Conservation (phyloP, 2,797 vertebrate genomes). For the Chaunax sp. region DNA sequence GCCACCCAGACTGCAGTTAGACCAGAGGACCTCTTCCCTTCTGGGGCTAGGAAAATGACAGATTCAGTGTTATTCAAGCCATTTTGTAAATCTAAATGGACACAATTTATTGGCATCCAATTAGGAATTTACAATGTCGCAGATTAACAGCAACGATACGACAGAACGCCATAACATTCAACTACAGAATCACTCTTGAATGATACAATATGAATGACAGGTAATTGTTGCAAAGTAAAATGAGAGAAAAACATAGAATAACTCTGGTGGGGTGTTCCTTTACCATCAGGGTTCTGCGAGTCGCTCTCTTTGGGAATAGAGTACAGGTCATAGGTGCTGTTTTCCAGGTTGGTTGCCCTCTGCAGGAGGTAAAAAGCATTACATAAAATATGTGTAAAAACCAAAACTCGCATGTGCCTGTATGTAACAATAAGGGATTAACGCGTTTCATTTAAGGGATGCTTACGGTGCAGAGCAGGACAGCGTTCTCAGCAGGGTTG, state of each 20-base stretch:
- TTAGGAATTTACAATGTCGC: not conserved
- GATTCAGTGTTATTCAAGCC: not conserved
- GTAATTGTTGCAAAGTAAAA: no score
- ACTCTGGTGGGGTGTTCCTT: not conserved
- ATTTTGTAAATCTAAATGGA: not conserved
- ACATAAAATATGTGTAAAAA: not conserved
- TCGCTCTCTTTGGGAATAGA: constrained; percentile 96
- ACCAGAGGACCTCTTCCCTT: constrained; percentile 96
- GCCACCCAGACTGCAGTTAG: constrained; percentile 98
- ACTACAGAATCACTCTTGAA: not conserved
- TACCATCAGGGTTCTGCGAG: constrained; percentile 97
- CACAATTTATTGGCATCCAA: not conserved
- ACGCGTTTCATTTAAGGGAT: not conserved
- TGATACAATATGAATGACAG: not conserved
- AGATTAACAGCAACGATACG: not conserved
- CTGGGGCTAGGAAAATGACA: constrained; percentile 85
- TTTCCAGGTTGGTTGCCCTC: constrained; percentile 98
- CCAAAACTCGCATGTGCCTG: rapidly evolving
- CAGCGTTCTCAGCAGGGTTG: constrained; percentile 95
- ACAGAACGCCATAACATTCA: not conserved
- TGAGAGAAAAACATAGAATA: not conserved
- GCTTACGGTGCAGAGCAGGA: constrained; percentile 95
- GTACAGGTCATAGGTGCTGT: constrained; percentile 97
- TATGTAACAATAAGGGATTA: not conserved
- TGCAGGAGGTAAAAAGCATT: constrained; percentile 57